Evolutionary conservation across 2,797 vertebrate species (phyloP).

Genomic region (Sphaeramia orbicularis): DNA sequence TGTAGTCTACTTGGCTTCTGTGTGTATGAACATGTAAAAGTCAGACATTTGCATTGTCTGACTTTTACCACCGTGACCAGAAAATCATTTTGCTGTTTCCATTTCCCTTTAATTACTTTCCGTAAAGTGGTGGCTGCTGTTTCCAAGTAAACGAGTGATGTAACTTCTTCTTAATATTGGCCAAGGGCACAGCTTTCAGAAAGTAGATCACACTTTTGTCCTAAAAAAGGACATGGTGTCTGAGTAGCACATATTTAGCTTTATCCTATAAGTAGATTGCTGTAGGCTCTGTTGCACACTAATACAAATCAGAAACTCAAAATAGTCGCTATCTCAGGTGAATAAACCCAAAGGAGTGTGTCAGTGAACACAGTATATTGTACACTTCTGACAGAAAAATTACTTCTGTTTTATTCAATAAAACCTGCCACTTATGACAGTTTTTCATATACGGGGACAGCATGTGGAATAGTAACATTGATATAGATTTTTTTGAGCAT

Average conservation of each 20-base stretch:
- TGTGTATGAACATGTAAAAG: background rate
- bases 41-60: background rate
- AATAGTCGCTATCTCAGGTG: too few species aligned
- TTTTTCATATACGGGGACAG: too few species aligned
- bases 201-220: slow-evolving; percentile 16
- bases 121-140: background rate
- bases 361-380: too few species aligned
- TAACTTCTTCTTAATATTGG: background rate
- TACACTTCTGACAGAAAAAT: too few species aligned
- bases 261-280: background rate
- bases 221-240: background rate
- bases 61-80: background rate
- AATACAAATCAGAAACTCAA: background rate
- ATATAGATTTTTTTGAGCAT: background rate
- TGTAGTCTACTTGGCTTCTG: background rate
- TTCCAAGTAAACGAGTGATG: too few species aligned
- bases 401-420: too few species aligned
- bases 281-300: background rate
- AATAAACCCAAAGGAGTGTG: too few species aligned
- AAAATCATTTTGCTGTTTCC: background rate
- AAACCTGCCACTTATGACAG: too few species aligned
- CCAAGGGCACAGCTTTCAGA: slow-evolving; percentile 3
- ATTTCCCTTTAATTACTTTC: background rate
- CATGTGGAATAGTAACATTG: too few species aligned
- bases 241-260: slow-evolving; percentile 14